Conservation (phyloP, 2,113 vertebrate genomes). For the Poicephalus meyeri region DNA sequence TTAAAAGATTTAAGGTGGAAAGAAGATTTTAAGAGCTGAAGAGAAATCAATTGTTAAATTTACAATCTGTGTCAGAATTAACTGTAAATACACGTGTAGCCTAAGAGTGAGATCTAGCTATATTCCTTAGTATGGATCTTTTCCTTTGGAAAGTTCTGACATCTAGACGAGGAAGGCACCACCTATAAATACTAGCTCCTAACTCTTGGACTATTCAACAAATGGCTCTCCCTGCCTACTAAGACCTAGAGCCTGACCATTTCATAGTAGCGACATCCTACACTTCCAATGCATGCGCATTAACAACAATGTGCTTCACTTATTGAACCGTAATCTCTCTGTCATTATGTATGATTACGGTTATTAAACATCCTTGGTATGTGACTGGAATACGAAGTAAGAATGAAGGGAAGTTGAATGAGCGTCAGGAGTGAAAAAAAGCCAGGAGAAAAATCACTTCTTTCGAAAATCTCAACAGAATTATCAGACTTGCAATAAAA, state of each 20-base stretch:
- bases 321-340: not conserved
- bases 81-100: not conserved
- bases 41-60: not conserved
- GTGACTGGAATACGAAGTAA: not conserved
- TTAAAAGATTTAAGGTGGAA: not conserved
- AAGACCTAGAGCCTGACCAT: not conserved
- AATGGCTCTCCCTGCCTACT: not conserved
- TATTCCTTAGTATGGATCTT: not conserved
- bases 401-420: not conserved
- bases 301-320: not conserved
- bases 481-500: not conserved
- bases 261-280: not conserved
- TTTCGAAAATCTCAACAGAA: not conserved
- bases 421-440: not conserved
- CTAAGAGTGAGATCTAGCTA: not conserved
- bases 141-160: constrained; percentile 4
- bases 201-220: not conserved
- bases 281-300: not conserved
- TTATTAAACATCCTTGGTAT: not conserved
- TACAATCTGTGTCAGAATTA: not conserved
- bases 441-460: not conserved
- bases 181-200: not conserved
- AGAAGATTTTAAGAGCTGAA: not conserved
- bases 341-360: not conserved
- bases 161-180: not conserved